phyloP scores from a whole-genome alignment of 2,113 vertebrate species.

The Epinephelus cyanopodus region DNA sequence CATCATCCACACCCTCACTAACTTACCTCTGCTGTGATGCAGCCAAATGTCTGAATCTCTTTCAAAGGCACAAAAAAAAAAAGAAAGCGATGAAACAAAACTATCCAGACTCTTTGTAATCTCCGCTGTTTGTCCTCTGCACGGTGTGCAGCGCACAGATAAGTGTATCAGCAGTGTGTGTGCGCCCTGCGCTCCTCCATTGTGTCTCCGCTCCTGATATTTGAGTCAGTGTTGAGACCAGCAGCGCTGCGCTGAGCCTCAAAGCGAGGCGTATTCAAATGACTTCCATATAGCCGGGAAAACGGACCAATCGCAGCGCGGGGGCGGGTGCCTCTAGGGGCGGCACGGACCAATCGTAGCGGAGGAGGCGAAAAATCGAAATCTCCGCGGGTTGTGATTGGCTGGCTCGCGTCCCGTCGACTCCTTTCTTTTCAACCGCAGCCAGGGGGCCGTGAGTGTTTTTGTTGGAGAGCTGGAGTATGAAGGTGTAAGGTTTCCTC shows the following conservation, averaged over 20 bases:
- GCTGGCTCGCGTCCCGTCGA: conserved; percentile 49
- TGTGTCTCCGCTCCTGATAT: conserved; percentile 38
- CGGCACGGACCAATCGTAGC: conserved; percentile 62
- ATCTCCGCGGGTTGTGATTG: conserved; percentile 66
- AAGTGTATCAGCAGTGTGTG: conserved; percentile 40
- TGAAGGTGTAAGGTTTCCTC: conserved; percentile 75
- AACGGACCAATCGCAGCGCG: conserved; percentile 60
- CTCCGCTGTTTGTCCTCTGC: background rate
- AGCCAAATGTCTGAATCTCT: conserved; percentile 24
- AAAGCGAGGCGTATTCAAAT: conserved; percentile 81
- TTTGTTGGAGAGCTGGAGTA: conserved; percentile 61
- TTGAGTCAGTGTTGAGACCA: conserved; percentile 59
- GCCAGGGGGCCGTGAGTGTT: conserved; percentile 46
- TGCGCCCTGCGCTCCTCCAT: conserved; percentile 43
- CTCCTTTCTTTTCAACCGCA: conserved; percentile 34
- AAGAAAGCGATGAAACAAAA: background rate
- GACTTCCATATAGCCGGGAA: conserved; percentile 79
- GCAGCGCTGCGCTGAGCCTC: conserved; percentile 45
- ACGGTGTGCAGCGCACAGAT: conserved; percentile 7
- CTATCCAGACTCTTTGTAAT: conserved; percentile 8
- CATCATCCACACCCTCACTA: background rate
- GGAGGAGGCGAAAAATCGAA: conserved; percentile 63
- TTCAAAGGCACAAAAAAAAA: background rate
- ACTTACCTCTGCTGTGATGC: conserved; percentile 53
- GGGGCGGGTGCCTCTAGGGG: conserved; percentile 34